A percentile compares a stretch with the other conserved stretches of the same genome.
These are phyloP conservation scores for Arctia plantaginis DNA, from an alignment of 2,888 invertebrate species.

Conservation along the genomic window DNA sequence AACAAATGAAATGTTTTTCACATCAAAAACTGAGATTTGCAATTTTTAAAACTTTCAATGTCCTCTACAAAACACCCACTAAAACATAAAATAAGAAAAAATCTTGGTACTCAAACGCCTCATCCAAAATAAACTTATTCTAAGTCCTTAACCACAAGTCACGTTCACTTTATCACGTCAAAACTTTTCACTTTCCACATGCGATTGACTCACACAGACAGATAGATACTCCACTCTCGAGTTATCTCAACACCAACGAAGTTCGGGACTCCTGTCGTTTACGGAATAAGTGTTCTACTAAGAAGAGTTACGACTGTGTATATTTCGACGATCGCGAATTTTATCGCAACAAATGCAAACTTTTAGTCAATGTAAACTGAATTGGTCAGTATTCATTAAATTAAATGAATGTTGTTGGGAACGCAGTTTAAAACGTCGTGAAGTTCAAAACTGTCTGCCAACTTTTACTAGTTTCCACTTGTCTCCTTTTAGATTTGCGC, in stretches of 20 bases:
- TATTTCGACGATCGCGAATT: slow-evolving; percentile 1
- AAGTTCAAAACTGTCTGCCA: slow-evolving; percentile 61
- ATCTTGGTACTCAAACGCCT: neutral
- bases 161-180: slow-evolving; percentile 61
- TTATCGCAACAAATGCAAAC: slow-evolving; percentile 1
- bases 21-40: too few species aligned
- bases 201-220: slow-evolving; percentile 64
- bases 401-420: slow-evolving; percentile 51
- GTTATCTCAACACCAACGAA: slow-evolving; percentile 48
- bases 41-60: too few species aligned
- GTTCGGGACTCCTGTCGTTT: slow-evolving; percentile 45
- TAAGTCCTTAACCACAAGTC: slow-evolving; percentile 39
- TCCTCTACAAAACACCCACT: too few species aligned
- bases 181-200: slow-evolving; percentile 74
- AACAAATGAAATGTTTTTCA: too few species aligned
- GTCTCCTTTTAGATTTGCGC: slow-evolving; percentile 13
- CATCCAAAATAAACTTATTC: neutral
- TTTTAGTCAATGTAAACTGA: neutral
- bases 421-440: slow-evolving; percentile 60
- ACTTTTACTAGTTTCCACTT: slow-evolving; percentile 41
- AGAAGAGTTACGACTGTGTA: slow-evolving; percentile 16
- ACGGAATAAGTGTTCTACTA: slow-evolving; percentile 46
- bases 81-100: neutral
- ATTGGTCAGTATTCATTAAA: slow-evolving; percentile 46
- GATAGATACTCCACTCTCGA: slow-evolving; percentile 47